Percentiles rank a stretch among this genome's conserved stretches.
Conservation (phyloP, 2,888 invertebrate species). For the Melikaiella ostensackeni region DNA sequence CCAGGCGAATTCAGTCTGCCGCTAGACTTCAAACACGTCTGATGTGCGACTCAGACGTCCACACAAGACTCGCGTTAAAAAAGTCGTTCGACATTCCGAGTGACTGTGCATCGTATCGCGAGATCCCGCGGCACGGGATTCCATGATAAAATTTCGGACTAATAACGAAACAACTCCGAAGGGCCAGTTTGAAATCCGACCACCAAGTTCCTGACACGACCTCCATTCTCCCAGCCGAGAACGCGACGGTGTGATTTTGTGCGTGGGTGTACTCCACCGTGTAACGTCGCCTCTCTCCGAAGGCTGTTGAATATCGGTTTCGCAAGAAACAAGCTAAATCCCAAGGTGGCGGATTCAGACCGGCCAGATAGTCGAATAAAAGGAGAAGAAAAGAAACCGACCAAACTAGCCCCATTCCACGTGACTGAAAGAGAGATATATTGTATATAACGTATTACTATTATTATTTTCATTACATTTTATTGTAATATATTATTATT, state of each 20-base stretch:
- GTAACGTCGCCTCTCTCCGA: conserved; percentile 20
- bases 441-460: conserved; percentile 3
- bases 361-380: conserved; percentile 19
- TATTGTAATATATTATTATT: conserved; percentile 22
- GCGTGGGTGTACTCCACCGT: conserved; percentile 30
- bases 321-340: conserved; percentile 31
- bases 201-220: conserved; percentile 18
- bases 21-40: conserved; percentile 66
- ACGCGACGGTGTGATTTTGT: conserved; percentile 29
- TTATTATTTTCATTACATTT: neutral
- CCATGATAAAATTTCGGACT: neutral
- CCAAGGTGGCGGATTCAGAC: conserved; percentile 28
- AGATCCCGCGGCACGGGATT: neutral
- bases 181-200: neutral
- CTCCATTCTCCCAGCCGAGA: conserved; percentile 14
- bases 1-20: conserved; percentile 73
- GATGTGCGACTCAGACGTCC: conserved; percentile 46
- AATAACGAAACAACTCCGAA: neutral
- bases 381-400: conserved; percentile 8
- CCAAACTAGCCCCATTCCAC: conserved; percentile 39
- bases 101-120: conserved; percentile 6
- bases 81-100: conserved; percentile 36
- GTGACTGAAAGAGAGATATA: conserved; percentile 9
- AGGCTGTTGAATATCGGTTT: conserved; percentile 27
- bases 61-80: conserved; percentile 22